Percentiles rank a stretch among this genome's conserved stretches.
phyloP scores from a whole-genome alignment of 2,113 vertebrate genomes.

The Barnardius zonarius region DNA sequence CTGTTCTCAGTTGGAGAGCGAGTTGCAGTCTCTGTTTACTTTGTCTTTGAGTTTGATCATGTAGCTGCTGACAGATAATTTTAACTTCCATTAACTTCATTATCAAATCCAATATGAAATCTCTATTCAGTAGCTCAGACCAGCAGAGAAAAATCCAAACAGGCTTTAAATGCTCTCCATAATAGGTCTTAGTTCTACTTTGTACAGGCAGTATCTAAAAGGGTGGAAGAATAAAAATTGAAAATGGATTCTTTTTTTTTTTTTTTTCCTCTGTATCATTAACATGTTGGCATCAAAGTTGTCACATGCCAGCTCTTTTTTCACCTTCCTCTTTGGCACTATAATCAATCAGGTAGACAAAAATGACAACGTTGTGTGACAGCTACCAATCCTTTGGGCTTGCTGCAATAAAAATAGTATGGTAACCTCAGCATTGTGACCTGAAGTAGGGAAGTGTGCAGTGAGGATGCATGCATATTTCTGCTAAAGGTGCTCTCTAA shows the following conservation, averaged over 20 bases:
- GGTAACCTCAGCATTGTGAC: not conserved
- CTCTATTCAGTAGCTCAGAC: not conserved
- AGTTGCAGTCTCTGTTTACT: not conserved
- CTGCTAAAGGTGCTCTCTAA: not conserved
- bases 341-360: constrained; percentile 51
- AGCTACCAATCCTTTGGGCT: constrained; percentile 51
- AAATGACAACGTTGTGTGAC: constrained; percentile 12
- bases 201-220: not conserved
- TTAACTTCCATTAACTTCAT: not conserved
- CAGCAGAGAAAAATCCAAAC: not conserved
- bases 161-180: not conserved
- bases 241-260: not conserved
- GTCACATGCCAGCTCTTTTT: constrained; percentile 12
- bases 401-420: constrained; percentile 59
- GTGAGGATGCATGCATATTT: not conserved
- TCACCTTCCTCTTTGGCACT: constrained; percentile 52
- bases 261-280: not conserved
- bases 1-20: not conserved
- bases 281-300: constrained; percentile 16
- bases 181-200: not conserved
- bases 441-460: not conserved
- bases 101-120: not conserved
- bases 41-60: not conserved
- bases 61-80: not conserved
- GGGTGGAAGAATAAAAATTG: not conserved